Conservation (phyloP, 1,140 invertebrate genomes). For the Augochlora pura region DNA sequence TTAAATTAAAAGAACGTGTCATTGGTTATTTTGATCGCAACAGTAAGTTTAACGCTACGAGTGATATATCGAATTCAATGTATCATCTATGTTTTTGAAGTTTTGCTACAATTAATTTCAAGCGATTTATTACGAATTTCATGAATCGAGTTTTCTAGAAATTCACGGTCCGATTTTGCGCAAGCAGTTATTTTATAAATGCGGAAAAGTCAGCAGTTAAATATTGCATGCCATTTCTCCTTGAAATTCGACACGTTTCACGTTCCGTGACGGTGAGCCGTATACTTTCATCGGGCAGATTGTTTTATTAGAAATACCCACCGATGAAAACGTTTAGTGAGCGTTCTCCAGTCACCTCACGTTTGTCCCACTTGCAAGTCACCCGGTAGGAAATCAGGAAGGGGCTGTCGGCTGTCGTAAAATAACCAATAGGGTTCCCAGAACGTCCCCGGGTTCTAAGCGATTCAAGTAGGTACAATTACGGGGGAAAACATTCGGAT, state of each 20-base stretch:
- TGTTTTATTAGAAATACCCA: slow-evolving; percentile 46
- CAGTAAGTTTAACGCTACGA: too few species aligned
- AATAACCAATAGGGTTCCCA: slow-evolving; percentile 23
- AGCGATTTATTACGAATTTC: too few species aligned
- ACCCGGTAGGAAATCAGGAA: slow-evolving; percentile 32
- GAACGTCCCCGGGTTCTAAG: neutral
- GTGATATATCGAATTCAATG: too few species aligned
- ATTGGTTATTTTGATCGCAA: too few species aligned
- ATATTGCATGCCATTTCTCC: too few species aligned
- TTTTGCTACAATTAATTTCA: too few species aligned
- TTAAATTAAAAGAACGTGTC: too few species aligned
- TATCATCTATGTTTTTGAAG: too few species aligned
- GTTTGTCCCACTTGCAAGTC: slow-evolving; percentile 12
- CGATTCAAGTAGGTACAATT: neutral
- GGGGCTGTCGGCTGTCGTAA: slow-evolving; percentile 32
- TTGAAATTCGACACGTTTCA: slow-evolving; percentile 55
- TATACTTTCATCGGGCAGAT: slow-evolving; percentile 23
- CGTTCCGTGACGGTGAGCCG: neutral
- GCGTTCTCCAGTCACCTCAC: slow-evolving; percentile 27
- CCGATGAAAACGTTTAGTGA: slow-evolving; percentile 45
- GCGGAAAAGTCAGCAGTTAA: too few species aligned
- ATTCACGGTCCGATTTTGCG: too few species aligned
- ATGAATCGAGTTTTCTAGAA: too few species aligned
- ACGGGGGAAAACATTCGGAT: neutral
- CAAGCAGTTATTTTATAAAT: too few species aligned